Evolutionary conservation across 2,797 vertebrate species (phyloP).

Genomic region (Manis javanica): DNA sequence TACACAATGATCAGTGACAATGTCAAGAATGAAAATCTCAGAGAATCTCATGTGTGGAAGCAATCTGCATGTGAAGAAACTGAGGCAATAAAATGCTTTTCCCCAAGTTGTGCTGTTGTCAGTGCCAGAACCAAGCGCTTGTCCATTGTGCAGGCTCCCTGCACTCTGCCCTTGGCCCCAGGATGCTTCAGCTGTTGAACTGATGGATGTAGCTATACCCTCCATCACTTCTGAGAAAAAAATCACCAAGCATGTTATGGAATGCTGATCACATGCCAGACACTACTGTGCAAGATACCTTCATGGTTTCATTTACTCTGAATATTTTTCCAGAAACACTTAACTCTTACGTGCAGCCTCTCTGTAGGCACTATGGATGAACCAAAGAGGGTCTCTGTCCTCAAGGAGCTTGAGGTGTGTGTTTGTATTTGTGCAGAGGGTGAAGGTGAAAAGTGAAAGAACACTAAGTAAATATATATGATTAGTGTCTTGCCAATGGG

Average conservation of each 20-base stretch:
- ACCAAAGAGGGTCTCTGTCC: neutral
- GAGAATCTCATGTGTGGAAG: neutral
- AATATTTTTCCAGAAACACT: neutral
- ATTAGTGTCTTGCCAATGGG: too few species aligned
- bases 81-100: neutral
- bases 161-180: neutral
- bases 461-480: neutral
- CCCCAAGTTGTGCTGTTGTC: neutral
- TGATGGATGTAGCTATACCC: neutral
- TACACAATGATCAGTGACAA: neutral
- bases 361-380: neutral
- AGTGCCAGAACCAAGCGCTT: neutral
- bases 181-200: neutral
- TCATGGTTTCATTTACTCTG: neutral
- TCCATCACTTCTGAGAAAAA: conserved; percentile 1
- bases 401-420: neutral
- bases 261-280: neutral
- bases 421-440: neutral
- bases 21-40: neutral
- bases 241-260: neutral
- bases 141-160: neutral
- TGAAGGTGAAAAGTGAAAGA: neutral
- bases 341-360: neutral
- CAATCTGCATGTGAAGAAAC: neutral
- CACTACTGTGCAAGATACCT: neutral